A percentile compares a stretch with the other conserved stretches of the same genome.
Conservation (phyloP, 92 coral and sea anemone species). For the Chrysogorgia sp. region DNA sequence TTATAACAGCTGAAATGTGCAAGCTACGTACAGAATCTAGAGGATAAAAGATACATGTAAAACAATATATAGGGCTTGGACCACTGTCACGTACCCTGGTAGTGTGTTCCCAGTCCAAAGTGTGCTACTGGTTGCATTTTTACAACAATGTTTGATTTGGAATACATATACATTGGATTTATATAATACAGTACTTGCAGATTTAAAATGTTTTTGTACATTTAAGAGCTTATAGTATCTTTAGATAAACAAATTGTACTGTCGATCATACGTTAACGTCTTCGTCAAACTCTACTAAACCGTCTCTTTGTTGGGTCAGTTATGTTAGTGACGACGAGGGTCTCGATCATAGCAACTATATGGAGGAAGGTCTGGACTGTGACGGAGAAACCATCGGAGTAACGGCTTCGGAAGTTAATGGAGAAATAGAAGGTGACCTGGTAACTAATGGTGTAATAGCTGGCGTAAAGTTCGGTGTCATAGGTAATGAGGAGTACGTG, state of each 20-base stretch:
- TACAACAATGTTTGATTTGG: no score
- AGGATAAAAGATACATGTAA: no score
- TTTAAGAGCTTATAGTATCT: neutral
- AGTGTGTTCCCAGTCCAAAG: no score
- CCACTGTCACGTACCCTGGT: no score
- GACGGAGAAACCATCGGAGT: slow-evolving; percentile 79
- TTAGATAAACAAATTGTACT: neutral
- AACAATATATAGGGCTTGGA: no score
- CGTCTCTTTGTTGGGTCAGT: slow-evolving; percentile 17
- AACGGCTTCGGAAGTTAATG: slow-evolving; percentile 86
- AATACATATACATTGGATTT: no score
- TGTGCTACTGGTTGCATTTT: no score
- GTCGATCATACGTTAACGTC: slow-evolving; percentile 27
- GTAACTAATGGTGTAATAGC: slow-evolving; percentile 98
- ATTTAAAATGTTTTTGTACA: no score
- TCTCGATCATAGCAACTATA: slow-evolving; percentile 53
- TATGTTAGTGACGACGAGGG: slow-evolving; percentile 28
- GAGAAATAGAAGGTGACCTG: slow-evolving; percentile 96
- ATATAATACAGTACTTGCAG: no score
- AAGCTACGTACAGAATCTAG: no score
- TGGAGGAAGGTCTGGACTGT: slow-evolving; percentile 90
- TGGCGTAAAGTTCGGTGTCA: slow-evolving; percentile 99
- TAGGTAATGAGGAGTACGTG: slow-evolving; percentile 93
- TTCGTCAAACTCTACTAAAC: slow-evolving; percentile 18
- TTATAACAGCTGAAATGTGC: no score